Evolutionary conservation across 2,888 invertebrate species (phyloP), one percentile per base, ranked within the genome.

Genomic region (Rhyacophila evoluta): DNA sequence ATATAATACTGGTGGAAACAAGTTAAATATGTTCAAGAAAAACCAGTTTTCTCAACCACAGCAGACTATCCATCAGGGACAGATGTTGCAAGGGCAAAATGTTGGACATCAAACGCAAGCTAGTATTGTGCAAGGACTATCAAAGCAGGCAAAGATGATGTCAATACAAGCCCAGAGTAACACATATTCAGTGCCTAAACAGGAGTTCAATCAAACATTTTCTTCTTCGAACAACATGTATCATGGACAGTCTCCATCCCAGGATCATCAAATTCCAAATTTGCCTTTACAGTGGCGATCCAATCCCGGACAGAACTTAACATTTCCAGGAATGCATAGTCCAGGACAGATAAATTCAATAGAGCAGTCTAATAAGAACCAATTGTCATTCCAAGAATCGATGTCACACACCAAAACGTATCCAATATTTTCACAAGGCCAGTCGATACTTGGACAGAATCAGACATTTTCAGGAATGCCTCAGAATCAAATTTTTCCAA

Each of bases 401-500:
- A 19, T 41, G 19, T 41, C 55, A 2, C 55, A 55, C 1, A 19
- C 8, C 15, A 15, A 55, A 19, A 12, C 19, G 55, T 55, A 55
- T 2, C 55, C 55, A 55, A 2, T 55, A 19, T 55, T 55, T 55
- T 55, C 55, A 2, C 55, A 55, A 19, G 25, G 55, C 25, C 55
- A 55, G 55, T 55, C 55, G 5, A 27, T 55, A 25, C 25, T 28
- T 11, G 55, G 25, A 5, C 71, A 72, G 19, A 76, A 71, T 36
- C n/a, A 67, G n/a, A 15, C n/a, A 15, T 71, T 41, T 15, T 33
- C 39, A 29, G 36, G 55, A 55, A 55, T 55, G 55, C 55, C 55
- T 8, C 76, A 76, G 28, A 76, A 71, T 36, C 72, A 72, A 72
- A 55, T 67, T 11, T 74, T 39, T n/a, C 11, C 19, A 3, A 37